phyloP scores from a whole-genome alignment of 2,113 vertebrate genomes.

The Tachuris rubrigastra region DNA sequence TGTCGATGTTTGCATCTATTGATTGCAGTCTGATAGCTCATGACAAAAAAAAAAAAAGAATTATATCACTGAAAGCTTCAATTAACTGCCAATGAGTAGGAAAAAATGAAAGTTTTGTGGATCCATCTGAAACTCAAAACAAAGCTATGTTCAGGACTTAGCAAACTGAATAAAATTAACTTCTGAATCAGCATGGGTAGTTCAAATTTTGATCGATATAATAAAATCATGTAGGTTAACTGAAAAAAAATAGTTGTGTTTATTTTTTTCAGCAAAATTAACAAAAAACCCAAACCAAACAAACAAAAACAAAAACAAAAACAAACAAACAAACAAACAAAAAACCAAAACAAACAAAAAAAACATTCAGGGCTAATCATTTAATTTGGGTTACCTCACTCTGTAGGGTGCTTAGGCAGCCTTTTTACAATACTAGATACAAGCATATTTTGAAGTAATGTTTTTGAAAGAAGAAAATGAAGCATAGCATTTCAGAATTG shows the following conservation, averaged over 20 bases:
- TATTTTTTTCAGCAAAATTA: not conserved
- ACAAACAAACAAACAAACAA: not conserved
- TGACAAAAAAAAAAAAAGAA: not conserved
- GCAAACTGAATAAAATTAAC: not conserved
- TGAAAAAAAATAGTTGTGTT: not conserved
- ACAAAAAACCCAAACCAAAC: not conserved
- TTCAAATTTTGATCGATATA: not conserved
- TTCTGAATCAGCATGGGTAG: not conserved
- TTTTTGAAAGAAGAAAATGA: not conserved
- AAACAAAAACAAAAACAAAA: not conserved
- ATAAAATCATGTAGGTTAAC: not conserved
- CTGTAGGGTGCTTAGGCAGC: not conserved
- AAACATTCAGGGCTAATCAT: not conserved
- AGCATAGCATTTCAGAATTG: not conserved
- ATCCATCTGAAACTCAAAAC: not conserved
- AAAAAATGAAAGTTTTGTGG: not conserved
- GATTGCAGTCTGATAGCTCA: not conserved
- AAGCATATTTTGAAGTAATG: not conserved
- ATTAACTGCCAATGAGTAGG: not conserved
- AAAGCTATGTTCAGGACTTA: not conserved
- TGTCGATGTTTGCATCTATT: not conserved
- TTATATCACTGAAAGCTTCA: not conserved
- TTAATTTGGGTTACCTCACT: not conserved
- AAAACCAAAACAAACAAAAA: not conserved
- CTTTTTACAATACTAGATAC: not conserved